These are phyloP conservation scores for Ashinkailepas kermadecensis DNA, from an alignment of 2,888 invertebrate genomes.

Conservation along the genomic window DNA sequence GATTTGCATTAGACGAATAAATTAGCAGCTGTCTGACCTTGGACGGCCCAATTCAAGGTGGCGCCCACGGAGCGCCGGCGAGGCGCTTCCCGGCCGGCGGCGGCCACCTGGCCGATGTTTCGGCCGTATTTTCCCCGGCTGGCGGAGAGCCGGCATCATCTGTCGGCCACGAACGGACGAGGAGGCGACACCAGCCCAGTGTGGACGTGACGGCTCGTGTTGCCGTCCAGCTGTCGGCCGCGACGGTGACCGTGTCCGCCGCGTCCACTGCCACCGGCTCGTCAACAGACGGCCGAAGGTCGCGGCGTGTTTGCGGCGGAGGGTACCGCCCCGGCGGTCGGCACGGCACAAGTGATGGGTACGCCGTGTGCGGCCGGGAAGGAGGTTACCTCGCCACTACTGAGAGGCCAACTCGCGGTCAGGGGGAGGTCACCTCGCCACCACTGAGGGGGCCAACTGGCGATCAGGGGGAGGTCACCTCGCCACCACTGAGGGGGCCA, in stretches of 20 bases:
- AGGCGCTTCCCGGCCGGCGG: neutral
- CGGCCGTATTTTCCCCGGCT: neutral
- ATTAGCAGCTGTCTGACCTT: neutral
- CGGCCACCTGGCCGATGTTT: neutral
- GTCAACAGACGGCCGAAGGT: neutral
- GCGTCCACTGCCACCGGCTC: neutral
- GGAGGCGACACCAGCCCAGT: neutral
- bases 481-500: too few species aligned
- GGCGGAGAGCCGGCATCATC: neutral
- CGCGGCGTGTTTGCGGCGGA: neutral
- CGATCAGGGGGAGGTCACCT: too few species aligned
- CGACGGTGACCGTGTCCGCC: slow-evolving; percentile 52
- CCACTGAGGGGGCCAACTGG: too few species aligned
- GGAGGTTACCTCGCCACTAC: too few species aligned
- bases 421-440: too few species aligned
- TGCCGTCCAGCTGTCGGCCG: slow-evolving; percentile 44
- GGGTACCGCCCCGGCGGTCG: neutral
- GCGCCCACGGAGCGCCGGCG: neutral
- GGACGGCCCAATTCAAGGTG: neutral
- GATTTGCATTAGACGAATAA: neutral
- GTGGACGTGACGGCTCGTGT: neutral
- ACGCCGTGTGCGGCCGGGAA: neutral
- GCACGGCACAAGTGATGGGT: neutral
- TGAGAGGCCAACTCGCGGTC: too few species aligned
- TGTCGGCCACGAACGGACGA: neutral